phyloP scores from a whole-genome alignment of 2,113 vertebrate genomes.

The Crocuta crocuta region DNA sequence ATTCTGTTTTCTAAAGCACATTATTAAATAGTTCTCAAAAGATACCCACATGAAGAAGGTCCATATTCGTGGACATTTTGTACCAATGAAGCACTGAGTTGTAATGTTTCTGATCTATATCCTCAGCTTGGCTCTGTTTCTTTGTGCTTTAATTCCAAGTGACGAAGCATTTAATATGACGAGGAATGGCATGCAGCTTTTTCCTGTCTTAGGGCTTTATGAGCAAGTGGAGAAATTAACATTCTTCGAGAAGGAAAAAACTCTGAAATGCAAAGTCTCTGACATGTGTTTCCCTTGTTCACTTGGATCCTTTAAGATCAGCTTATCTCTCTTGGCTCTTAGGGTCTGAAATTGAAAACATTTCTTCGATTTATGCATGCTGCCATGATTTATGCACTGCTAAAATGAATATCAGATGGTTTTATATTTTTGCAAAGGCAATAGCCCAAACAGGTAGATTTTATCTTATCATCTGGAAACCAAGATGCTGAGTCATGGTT shows the following conservation, averaged over 20 bases:
- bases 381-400: conserved; percentile 72
- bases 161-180: neutral
- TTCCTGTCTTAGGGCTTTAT: neutral
- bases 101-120: neutral
- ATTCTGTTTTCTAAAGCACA: conserved; percentile 26
- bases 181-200: neutral
- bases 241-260: conserved; percentile 32
- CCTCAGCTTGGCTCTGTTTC: neutral
- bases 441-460: conserved; percentile 70
- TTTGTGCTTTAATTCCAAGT: conserved; percentile 40
- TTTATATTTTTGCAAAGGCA: conserved; percentile 62
- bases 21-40: conserved; percentile 3
- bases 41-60: neutral
- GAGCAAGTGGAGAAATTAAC: conserved; percentile 40
- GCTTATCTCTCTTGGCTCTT: conserved; percentile 77
- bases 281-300: conserved; percentile 79
- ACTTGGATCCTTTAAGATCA: conserved; percentile 65
- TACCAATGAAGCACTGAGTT: neutral
- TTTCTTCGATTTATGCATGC: conserved; percentile 64
- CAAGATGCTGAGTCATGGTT: conserved; percentile 47
- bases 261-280: conserved; percentile 45
- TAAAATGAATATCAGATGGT: conserved; percentile 80
- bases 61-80: neutral
- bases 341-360: conserved; percentile 74
- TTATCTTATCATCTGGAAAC: conserved; percentile 69